phyloP scores from a whole-genome alignment of 2,113 vertebrate species.

The Cyprinodon brontotheroides region DNA sequence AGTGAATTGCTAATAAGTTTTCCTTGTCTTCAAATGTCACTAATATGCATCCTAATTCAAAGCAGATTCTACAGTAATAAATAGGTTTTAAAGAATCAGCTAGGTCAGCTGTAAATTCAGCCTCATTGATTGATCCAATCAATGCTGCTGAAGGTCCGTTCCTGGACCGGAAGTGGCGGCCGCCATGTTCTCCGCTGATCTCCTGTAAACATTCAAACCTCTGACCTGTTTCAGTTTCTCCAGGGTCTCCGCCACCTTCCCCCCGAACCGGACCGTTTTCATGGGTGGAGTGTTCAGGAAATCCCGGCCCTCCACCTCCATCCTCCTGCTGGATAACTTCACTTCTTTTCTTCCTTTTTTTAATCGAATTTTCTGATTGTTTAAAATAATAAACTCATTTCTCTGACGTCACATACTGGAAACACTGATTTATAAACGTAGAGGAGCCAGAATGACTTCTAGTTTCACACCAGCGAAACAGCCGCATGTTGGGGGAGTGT shows the following conservation, averaged over 20 bases:
- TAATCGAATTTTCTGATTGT: not conserved
- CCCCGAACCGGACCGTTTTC: slow-evolving; percentile 93
- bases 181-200: no score
- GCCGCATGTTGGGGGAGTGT: slow-evolving; percentile 39
- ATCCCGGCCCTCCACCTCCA: slow-evolving; percentile 82
- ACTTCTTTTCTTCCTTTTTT: not conserved
- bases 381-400: not conserved
- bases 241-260: slow-evolving; percentile 84
- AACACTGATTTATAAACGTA: not conserved
- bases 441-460: not conserved
- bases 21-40: no score
- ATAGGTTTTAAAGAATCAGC: no score
- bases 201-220: no score
- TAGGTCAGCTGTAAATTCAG: no score
- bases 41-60: no score
- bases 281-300: slow-evolving; percentile 85
- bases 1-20: no score
- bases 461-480: not conserved
- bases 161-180: no score
- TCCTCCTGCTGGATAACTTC: slow-evolving; percentile 29
- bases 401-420: not conserved
- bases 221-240: slow-evolving; percentile 86
- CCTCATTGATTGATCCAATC: no score
- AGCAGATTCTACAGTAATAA: no score
- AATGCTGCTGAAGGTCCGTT: no score